Evolutionary conservation across 2,113 vertebrate genomes (phyloP), one percentile per base, ranked within the genome.

Genomic region (cattle (Bos taurus)): DNA sequence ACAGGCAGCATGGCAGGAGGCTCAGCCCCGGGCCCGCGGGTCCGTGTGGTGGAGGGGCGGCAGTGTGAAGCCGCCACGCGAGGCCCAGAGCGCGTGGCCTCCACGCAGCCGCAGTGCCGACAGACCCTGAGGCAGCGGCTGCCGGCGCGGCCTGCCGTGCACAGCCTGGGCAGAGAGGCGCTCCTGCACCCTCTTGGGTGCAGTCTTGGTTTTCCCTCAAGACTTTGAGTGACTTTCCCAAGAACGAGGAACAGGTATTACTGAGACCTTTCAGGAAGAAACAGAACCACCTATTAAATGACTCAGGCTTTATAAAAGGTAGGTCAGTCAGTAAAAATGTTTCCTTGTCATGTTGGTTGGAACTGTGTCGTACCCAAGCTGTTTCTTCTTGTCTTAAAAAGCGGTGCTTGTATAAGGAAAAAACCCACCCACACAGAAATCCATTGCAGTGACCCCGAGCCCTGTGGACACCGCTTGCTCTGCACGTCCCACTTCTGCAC

Each of bases 401-500:
- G 97, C 98, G 97, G 92, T 19, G 12, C 81, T 86, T 78, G 78
- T 97, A 98, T 96, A 98, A 96, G 97, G 98, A 12, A 56, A 13
- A 62, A 59, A 98, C 98, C 98, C 97, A 98, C 98, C 54, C 83
- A 64, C 60, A 95, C 95, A 88, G 98, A 98, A 99, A 92, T 48
- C 64, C 89, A 90, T 2, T 92, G 92, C 36, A 54, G 97, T 98
- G 88, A 98, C 97, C 98, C 97, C 98, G 98, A 99, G 98, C 98
- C 98, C 98, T 99, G 99, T 98, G 98, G 99, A 99, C 99, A 99
- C 91, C 97, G 98, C 97, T 90, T 98, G 97, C 98, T 98, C 98
- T 98, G 98, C 99, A 99, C 99, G 98, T 98, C 99, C 99, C 99
- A 98, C 98, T 98, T 96, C 84, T 74, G 97, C 95, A 91, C 88